phyloP scores from a whole-genome alignment of 2,797 vertebrate species.

The Dendrocincla fuliginosa region DNA sequence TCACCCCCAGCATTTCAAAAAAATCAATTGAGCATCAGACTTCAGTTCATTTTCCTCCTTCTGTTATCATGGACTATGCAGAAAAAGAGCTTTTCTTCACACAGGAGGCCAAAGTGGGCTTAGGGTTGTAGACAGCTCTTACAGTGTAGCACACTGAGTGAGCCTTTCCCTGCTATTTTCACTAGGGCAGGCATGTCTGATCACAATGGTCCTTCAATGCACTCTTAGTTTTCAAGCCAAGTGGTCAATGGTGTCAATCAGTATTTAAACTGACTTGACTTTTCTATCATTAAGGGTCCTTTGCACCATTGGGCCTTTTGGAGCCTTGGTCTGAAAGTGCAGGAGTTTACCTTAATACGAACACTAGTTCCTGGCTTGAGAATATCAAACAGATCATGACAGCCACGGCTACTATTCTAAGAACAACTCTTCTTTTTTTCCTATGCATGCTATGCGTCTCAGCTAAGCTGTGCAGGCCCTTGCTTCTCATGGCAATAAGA shows the following conservation, averaged over 20 bases:
- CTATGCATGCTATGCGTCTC: fast-evolving
- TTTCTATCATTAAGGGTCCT: neutral
- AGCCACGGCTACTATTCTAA: neutral
- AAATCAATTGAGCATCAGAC: neutral
- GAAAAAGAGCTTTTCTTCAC: neutral
- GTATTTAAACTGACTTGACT: neutral
- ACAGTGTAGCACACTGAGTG: neutral
- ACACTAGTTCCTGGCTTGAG: neutral
- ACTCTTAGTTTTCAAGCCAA: neutral
- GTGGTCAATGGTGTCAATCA: too few species aligned
- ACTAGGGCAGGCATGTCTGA: neutral
- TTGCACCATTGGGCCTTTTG: neutral
- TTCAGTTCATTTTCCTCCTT: neutral
- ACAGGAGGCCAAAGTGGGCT: neutral
- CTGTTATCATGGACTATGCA: neutral
- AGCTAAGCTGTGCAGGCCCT: neutral
- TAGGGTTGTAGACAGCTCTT: neutral
- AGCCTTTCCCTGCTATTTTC: neutral
- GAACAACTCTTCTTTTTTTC: neutral
- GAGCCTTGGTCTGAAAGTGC: neutral
- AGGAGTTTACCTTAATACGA: neutral
- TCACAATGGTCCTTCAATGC: neutral
- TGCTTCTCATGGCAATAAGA: neutral
- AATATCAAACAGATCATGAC: neutral
- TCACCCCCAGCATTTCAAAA: neutral